Conservation (phyloP, 2,888 invertebrate species). For the Euzophera pinguis region DNA sequence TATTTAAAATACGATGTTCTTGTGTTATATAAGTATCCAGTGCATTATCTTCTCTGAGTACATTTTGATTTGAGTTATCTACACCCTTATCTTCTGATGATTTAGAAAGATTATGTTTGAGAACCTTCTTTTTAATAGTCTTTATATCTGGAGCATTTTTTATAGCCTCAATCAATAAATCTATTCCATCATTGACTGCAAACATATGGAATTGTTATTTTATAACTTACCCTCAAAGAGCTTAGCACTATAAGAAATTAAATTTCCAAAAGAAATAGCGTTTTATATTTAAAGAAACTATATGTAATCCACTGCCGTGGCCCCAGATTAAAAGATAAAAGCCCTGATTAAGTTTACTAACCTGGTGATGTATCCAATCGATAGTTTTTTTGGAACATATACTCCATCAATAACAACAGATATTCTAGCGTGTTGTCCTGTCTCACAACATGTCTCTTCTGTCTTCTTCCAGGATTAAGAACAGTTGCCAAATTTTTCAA, state of each 20-base stretch:
- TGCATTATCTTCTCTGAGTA: not conserved
- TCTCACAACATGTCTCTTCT: conserved; percentile 38
- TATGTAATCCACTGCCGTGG: no score
- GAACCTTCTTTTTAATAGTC: conserved; percentile 39
- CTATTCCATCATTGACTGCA: conserved; percentile 61
- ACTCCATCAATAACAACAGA: conserved; percentile 58
- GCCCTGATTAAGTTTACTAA: no score
- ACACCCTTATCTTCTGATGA: not conserved
- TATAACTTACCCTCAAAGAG: no score
- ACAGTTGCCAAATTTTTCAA: conserved; percentile 44
- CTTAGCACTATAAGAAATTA: no score
- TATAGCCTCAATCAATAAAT: conserved; percentile 60
- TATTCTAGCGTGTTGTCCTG: conserved; percentile 54
- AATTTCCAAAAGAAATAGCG: not conserved
- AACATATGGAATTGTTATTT: conserved; percentile 14
- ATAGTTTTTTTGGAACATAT: conserved; percentile 50
- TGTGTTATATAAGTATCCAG: not conserved
- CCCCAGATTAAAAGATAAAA: no score
- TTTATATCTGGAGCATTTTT: conserved; percentile 61
- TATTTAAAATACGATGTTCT: not conserved
- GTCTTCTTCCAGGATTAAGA: conserved; percentile 33
- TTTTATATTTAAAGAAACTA: no score
- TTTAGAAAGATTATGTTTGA: not conserved
- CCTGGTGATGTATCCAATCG: conserved; percentile 44
- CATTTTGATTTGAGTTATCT: not conserved